phyloP scores from a whole-genome alignment of 2,797 vertebrate genomes.

The Galaxias olidus region DNA sequence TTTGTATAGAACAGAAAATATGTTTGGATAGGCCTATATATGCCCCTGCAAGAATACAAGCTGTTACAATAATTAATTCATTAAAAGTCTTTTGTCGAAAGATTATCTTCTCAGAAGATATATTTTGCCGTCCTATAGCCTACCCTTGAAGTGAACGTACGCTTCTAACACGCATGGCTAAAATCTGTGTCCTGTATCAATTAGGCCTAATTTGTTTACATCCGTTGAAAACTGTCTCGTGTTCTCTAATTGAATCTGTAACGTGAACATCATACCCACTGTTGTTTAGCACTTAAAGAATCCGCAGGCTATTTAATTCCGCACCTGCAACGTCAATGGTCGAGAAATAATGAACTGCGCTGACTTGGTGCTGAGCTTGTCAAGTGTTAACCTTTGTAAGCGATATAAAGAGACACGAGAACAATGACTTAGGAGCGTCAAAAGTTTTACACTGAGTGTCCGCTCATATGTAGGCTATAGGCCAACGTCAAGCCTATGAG shows the following conservation, averaged over 20 bases:
- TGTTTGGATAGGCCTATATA: no score
- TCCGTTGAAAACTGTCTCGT: neutral
- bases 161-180: no score
- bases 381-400: slow-evolving; percentile 83
- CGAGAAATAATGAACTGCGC: slow-evolving; percentile 93
- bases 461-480: slow-evolving; percentile 23
- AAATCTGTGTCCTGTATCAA: no score
- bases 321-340: slow-evolving; percentile 93
- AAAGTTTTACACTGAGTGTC: slow-evolving; percentile 34
- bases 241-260: slow-evolving; percentile 73
- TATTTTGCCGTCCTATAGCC: no score
- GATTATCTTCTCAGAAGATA: no score
- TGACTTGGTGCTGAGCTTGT: slow-evolving; percentile 87
- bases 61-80: no score
- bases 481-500: slow-evolving; percentile 25
- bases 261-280: slow-evolving; percentile 59
- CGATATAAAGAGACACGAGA: slow-evolving; percentile 62
- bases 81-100: no score
- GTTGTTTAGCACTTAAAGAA: slow-evolving; percentile 65
- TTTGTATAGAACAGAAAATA: no score
- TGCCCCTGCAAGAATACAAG: no score
- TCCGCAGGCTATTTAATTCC: slow-evolving; percentile 76
- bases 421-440: slow-evolving; percentile 30
- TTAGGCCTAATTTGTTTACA: no score
- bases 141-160: no score